Evolutionary conservation across 1,140 invertebrate species (phyloP), one percentile per base, ranked within the genome.

Genomic region (Drosophila sechellia): DNA sequence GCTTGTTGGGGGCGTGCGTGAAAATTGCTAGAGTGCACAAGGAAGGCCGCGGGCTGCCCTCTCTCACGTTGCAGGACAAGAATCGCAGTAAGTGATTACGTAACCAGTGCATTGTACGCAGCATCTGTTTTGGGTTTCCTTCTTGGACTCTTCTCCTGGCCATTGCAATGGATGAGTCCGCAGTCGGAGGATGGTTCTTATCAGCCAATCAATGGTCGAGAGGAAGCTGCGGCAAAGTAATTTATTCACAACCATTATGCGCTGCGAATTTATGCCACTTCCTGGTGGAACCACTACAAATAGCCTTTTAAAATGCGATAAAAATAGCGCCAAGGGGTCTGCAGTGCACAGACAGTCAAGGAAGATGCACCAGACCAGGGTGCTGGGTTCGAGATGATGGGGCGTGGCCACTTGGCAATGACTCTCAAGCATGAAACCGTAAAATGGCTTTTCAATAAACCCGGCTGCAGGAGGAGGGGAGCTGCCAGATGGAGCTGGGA

Each of bases 171-270:
- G 40, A 31, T 45, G 42, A 50, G 42, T 31, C 46, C 13, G n/a
- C 11, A 54, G 40, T 69, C 8, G 48, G 22, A 46, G 46, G 15
- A 22, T 53, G 20, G 25, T 11, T 55, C 50, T 48, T 87, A 87
- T 89, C 75, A 86, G 75, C 54, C 63, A 66, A 80, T 85, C 81
- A 79, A 42, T 75, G 80, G 53, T n/a, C 42, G 65, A 70, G 52
- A 81, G 83, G 83, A 86, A 86, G 81, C 80, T 72, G 65, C 56
- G 34, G 83, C 74, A 72, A 84, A 87, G 87, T 86, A 86, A 87
- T 87, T 87, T 87, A 87, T 87, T 87, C 83, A 89, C 84, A 84
- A 84, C 83, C 84, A 89, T 87, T 89, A 87, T 89, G 84, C 83
- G 58, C 85, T 89, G 83, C 77, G 83, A 87, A 89, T 87, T 87